Base-by-base conservation (phyloP, 2,113 vertebrate species). In the Channa maculata region DNA sequence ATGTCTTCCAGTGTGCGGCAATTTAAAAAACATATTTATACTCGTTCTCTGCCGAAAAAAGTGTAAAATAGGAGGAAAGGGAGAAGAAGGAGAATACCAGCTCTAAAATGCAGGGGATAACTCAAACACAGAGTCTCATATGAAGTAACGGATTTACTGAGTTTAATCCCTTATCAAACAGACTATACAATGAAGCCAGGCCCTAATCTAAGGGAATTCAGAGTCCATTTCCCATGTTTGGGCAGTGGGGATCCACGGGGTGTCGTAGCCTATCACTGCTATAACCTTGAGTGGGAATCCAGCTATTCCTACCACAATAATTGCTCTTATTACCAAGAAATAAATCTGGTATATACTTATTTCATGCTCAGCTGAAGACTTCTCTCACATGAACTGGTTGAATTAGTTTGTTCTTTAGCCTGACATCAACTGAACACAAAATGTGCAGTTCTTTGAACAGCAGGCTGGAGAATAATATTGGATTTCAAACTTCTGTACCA, bases 81-180 rank as follows among this genome's bases (percentile, higher is more conserved):
- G 43, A 44, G 41, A 71, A 65, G 34, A 37, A 45, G 52, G 24
- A 65, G 77, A 59, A 75, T 80, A 86, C 74, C 58, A 65, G 71
- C 68, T 78, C 13, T 71, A 73, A 88, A 90, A 79, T 84, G 78
- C 80, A 75, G 65, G 82, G 71, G 71, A 79, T 79, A 86, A 90
- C 71, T 92, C 71, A 91, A 85, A 89, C 86, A 88, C 67, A 8
- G 61, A 76, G 73, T 86, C 77, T 80, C 77, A 90, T 88, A 87
- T 89, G 82, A 90, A 91, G 81, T 88, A 78, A 91, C 57, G 74
- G 91, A 89, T 93, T 92, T 88, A 79, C 77, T 52, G 34, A 76
- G 38, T 73, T 92, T 90, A 90, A 92, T 92, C 90, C 86, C 74
- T 91, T 82, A 77, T 91, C 86, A 93, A 91, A 93, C 86, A 91